These are phyloP conservation scores for Agrypnia vestita DNA, from an alignment of 1,140 invertebrate genomes.

Conservation along the genomic window DNA sequence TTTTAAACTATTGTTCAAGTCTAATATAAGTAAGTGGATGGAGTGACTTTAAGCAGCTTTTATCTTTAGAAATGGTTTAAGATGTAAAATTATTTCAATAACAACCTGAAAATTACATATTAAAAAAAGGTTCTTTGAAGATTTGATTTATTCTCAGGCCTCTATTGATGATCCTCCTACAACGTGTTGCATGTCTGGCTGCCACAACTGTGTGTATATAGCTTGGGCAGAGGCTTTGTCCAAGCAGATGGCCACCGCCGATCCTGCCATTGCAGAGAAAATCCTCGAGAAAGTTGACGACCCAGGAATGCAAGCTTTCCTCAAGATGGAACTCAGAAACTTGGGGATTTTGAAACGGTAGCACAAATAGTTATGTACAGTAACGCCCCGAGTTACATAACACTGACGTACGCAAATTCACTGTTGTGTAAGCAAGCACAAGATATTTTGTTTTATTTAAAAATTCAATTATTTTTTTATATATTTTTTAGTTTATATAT, in stretches of 20 bases:
- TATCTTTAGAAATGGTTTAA: too few relatives aligned
- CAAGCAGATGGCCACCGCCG: conserved; percentile 79
- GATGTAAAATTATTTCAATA: neutral
- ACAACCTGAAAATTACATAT: too few relatives aligned
- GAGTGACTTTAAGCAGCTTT: too few relatives aligned
- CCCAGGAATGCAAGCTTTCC: conserved; percentile 86
- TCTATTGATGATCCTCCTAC: conserved; percentile 78
- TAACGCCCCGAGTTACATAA: too few relatives aligned
- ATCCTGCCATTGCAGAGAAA: conserved; percentile 79
- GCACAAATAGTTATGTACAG: neutral
- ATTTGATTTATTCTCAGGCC: conserved; percentile 63
- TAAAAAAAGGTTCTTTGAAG: too few relatives aligned
- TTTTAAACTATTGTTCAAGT: too few relatives aligned
- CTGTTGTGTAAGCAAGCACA: too few relatives aligned
- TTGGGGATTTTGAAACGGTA: conserved; percentile 66
- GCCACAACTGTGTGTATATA: conserved; percentile 96
- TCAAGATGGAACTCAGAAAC: conserved; percentile 81
- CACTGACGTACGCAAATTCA: too few relatives aligned
- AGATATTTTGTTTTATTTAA: too few relatives aligned
- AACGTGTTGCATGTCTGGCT: conserved; percentile 94
- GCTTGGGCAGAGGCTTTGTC: conserved; percentile 89
- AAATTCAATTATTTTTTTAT: too few relatives aligned
- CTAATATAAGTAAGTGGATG: too few relatives aligned
- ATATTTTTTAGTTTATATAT: too few relatives aligned
- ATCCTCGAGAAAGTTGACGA: conserved; percentile 87